Evolutionary conservation across 2,797 vertebrate genomes (phyloP).

Genomic region (Channallabes apus): DNA sequence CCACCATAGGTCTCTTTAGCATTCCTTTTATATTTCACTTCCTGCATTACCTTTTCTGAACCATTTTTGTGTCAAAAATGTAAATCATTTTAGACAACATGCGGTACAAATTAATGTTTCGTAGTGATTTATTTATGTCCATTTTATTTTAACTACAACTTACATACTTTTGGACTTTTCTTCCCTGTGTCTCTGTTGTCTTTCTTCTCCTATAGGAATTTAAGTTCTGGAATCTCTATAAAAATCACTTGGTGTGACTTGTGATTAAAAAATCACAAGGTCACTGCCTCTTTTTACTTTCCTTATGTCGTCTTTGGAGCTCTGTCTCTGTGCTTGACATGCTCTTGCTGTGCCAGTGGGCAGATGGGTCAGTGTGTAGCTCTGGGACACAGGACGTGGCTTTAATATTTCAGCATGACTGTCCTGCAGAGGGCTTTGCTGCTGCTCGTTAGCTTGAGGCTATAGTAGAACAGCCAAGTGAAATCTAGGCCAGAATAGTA

Average conservation of each 20-base stretch:
- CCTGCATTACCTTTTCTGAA: not conserved
- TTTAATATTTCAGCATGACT: slow-evolving; percentile 72
- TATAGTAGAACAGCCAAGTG: slow-evolving; percentile 29
- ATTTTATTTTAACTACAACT: not conserved
- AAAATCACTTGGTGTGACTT: not conserved
- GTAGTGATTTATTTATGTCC: not conserved
- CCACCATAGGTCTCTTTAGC: not conserved
- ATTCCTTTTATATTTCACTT: not conserved
- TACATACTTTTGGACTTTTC: not conserved
- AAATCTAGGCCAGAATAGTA: slow-evolving; percentile 56
- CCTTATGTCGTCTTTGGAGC: not conserved
- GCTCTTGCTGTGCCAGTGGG: slow-evolving; percentile 19
- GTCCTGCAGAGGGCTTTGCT: slow-evolving; percentile 47
- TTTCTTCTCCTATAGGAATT: not conserved
- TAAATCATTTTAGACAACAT: not conserved
- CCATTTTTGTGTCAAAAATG: not conserved
- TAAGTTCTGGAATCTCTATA: not conserved
- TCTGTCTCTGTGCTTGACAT: slow-evolving; percentile 16
- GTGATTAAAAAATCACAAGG: not conserved
- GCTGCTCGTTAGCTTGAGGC: slow-evolving; percentile 58
- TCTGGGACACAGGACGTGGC: slow-evolving; percentile 57
- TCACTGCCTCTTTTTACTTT: not conserved
- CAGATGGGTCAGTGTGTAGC: slow-evolving; percentile 49
- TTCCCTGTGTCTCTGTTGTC: not conserved
- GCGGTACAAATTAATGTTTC: not conserved